Evolutionary conservation across 2,113 vertebrate genomes (phyloP).

Genomic region (Arenaria interpres): DNA sequence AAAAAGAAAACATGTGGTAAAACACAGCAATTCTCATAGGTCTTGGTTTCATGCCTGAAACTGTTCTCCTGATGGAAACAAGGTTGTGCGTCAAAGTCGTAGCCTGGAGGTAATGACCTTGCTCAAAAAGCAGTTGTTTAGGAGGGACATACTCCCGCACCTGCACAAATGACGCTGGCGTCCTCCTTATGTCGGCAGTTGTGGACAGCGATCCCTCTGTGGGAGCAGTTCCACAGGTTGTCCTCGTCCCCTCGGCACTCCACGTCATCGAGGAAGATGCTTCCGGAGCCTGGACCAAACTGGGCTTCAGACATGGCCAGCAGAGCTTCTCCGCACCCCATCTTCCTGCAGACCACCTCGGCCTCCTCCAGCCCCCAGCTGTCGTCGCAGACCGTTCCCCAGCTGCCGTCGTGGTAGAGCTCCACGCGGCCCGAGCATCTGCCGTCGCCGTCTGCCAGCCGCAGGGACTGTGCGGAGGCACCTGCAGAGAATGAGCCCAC

Average conservation of each 20-base stretch:
- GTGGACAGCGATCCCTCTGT: not conserved
- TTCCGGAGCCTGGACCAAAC: not conserved
- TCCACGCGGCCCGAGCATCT: not conserved
- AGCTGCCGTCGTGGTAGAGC: constrained; percentile 7
- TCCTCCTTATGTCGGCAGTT: not conserved
- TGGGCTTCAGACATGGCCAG: not conserved
- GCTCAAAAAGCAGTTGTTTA: not conserved
- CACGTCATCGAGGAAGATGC: not conserved
- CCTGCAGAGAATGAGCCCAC: not conserved
- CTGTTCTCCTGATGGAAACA: not conserved
- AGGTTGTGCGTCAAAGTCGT: not conserved
- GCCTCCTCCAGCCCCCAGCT: constrained; percentile 13
- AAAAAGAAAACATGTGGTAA: not conserved
- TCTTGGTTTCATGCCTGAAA: not conserved
- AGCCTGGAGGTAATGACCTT: not conserved
- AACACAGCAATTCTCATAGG: not conserved
- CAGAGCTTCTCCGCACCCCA: not conserved
- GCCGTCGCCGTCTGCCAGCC: not conserved
- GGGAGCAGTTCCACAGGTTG: not conserved
- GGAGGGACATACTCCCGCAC: not conserved
- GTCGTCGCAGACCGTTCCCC: constrained; percentile 92
- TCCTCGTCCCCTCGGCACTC: not conserved
- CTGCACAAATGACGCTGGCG: not conserved
- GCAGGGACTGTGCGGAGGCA: not conserved
- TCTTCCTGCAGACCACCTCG: not conserved